Evolutionary conservation across 2,113 vertebrate species (phyloP).

Genomic region (Poicephalus gulielmi): DNA sequence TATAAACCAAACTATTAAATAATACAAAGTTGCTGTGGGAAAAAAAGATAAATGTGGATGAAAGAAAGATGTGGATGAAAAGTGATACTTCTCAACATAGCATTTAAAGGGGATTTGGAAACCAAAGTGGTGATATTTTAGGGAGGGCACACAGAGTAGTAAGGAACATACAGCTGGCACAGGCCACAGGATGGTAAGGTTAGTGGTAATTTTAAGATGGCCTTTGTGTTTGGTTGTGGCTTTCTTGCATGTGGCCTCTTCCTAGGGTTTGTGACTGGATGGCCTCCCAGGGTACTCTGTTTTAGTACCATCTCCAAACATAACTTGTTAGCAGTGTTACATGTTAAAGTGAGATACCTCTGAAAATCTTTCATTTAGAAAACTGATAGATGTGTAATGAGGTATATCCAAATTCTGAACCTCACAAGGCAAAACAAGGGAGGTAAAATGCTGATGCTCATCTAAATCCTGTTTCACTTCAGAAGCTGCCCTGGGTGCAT

Average conservation of each 20-base stretch:
- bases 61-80: neutral
- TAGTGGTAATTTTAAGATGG: neutral
- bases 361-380: neutral
- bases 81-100: neutral
- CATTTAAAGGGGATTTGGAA: neutral
- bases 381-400: neutral
- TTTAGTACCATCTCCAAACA: neutral
- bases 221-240: neutral
- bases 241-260: neutral
- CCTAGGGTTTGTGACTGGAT: neutral
- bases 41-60: neutral
- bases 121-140: neutral
- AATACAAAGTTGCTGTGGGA: neutral
- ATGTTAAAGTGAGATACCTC: neutral
- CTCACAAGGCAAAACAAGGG: neutral
- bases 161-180: neutral
- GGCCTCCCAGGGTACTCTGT: neutral
- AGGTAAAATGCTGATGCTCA: neutral
- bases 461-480: constrained; percentile 11
- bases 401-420: neutral
- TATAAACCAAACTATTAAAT: neutral
- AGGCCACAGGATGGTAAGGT: neutral
- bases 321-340: neutral
- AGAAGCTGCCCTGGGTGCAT: constrained; percentile 88
- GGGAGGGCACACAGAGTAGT: neutral